A percentile compares a stretch with the other conserved stretches of the same genome.
These are phyloP conservation scores for Thamnophis elegans DNA, from an alignment of 2,797 vertebrate species.

Conservation along the genomic window DNA sequence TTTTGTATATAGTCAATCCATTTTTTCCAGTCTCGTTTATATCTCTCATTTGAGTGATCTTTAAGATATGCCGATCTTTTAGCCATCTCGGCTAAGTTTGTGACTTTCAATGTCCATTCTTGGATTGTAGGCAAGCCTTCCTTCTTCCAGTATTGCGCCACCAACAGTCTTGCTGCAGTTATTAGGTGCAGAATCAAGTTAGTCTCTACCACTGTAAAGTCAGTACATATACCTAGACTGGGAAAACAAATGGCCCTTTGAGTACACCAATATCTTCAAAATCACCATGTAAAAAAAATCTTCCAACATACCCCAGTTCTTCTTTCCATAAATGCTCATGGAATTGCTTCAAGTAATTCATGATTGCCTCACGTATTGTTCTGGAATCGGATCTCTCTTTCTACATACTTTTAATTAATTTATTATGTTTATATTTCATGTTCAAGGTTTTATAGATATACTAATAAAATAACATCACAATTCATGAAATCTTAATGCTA, in stretches of 20 bases:
- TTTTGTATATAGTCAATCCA: too few relatives aligned
- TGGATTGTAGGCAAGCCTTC: too few relatives aligned
- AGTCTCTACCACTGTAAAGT: too few relatives aligned
- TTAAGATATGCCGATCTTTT: too few relatives aligned
- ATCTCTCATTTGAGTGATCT: too few relatives aligned
- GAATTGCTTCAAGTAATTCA: background rate
- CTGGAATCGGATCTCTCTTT: background rate
- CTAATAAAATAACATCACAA: background rate
- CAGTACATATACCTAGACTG: too few relatives aligned
- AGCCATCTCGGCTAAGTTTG: too few relatives aligned
- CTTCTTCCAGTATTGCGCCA: too few relatives aligned
- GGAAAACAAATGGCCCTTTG: background rate
- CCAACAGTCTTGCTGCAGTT: too few relatives aligned
- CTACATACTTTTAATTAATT: background rate
- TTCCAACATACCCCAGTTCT: background rate
- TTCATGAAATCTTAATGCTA: background rate
- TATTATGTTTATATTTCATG: background rate
- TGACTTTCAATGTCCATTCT: too few relatives aligned
- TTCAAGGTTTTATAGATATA: background rate
- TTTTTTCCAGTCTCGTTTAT: too few relatives aligned
- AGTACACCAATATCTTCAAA: background rate
- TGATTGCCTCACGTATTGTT: background rate
- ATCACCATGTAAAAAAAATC: background rate
- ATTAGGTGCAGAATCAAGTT: too few relatives aligned
- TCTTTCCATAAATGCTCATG: background rate